phyloP scores from a whole-genome alignment of 2,888 invertebrate genomes.

The Auanema freiburgensis region DNA sequence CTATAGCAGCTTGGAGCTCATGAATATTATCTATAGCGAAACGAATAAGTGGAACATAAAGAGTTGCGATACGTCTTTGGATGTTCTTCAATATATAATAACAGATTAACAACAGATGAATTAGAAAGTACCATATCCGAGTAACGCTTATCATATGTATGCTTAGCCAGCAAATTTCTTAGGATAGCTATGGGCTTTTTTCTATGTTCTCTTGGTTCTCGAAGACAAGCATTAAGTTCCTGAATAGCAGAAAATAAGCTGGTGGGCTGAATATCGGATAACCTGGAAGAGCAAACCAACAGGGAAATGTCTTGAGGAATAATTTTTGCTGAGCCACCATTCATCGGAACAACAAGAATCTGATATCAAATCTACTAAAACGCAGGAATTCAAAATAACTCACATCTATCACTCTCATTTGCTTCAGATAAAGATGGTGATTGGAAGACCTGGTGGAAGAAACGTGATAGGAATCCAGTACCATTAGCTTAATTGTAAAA shows the following conservation, averaged over 20 bases:
- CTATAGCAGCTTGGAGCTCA: conserved; percentile 69
- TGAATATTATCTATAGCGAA: conserved; percentile 85
- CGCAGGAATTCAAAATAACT: conserved; percentile 4
- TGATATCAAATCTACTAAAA: conserved; percentile 24
- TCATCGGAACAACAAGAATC: conserved; percentile 63
- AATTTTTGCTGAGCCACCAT: conserved; percentile 76
- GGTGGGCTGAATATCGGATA: background rate
- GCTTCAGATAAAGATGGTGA: conserved; percentile 36
- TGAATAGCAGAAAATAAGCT: conserved; percentile 69
- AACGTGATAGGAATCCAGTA: conserved; percentile 45
- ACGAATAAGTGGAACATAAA: conserved; percentile 88
- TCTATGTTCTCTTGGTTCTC: conserved; percentile 82
- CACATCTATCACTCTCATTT: conserved; percentile 52
- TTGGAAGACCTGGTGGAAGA: conserved; percentile 51
- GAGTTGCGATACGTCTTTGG: conserved; percentile 76
- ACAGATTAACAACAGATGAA: background rate
- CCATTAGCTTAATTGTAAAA: conserved; percentile 18
- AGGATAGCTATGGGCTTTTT: conserved; percentile 79
- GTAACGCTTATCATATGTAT: conserved; percentile 88
- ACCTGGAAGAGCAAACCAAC: conserved; percentile 75
- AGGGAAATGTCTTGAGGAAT: conserved; percentile 86
- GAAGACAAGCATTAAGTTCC: conserved; percentile 83
- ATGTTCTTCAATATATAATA: conserved; percentile 42
- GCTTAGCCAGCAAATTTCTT: conserved; percentile 86
- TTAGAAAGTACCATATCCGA: conserved; percentile 72